Evolutionary conservation across 2,797 vertebrate species (phyloP).

Genomic region (Eutrigla gurnardus): DNA sequence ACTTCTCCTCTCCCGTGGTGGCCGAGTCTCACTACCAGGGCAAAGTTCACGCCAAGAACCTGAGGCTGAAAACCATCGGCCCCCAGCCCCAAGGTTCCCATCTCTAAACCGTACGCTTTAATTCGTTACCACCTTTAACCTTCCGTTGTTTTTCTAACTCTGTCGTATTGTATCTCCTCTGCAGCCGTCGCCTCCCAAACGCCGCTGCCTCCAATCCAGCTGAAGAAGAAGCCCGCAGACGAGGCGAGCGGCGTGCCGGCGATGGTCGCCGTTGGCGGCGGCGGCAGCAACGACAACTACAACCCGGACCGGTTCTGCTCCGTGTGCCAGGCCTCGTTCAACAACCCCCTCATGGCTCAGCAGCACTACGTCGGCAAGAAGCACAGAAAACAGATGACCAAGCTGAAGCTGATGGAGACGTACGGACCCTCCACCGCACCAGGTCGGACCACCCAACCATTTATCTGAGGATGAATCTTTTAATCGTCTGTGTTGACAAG

Average conservation of each 20-base stretch:
- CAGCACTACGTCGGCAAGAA: conserved; percentile 98
- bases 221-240: conserved; percentile 66
- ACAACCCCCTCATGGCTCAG: conserved; percentile 96
- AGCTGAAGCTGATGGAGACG: conserved; percentile 94
- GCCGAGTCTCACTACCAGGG: conserved; percentile 96
- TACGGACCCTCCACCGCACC: conserved; percentile 86
- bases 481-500: background rate
- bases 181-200: conserved; percentile 44
- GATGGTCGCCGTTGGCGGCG: background rate
- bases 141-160: background rate
- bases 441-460: conserved; percentile 63
- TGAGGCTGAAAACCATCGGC: conserved; percentile 88
- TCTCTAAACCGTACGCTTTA: conserved; percentile 4
- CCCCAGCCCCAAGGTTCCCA: conserved; percentile 85
- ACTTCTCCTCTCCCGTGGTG: conserved; percentile 92
- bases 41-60: conserved; percentile 96
- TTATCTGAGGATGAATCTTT: background rate
- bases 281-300: conserved; percentile 23
- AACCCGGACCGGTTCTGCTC: conserved; percentile 95
- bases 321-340: conserved; percentile 96
- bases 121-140: background rate
- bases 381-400: conserved; percentile 95
- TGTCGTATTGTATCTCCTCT: background rate
- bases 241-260: conserved; percentile 4
- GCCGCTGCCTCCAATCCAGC: conserved; percentile 18